Base-by-base conservation (phyloP, 2,797 vertebrate genomes). In the Myotis findleyi region DNA sequence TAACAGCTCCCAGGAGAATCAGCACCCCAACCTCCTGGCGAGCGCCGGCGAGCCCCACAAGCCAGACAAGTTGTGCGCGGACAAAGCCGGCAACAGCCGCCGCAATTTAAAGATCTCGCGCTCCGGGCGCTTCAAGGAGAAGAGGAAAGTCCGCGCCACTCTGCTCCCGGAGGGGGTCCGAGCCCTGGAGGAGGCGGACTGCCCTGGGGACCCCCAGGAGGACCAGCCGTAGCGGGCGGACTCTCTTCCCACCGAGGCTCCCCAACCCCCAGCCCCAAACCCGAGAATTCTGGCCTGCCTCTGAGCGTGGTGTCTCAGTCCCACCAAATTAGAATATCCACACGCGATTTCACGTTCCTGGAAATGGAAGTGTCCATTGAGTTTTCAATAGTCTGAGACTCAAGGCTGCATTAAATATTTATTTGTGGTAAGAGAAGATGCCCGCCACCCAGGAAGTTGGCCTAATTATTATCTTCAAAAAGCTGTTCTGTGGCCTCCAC, bases 91-190 rank as follows among this genome's bases (percentile, higher is more conserved):
- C 94, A 98, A 98, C 4, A 99, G 98, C 96, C 99, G 99, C 53
- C 98, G 99, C 93, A 99, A 99, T 94, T 98, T 99, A 96, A 99
- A 98, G 23, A 99, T 99, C 84, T 99, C 99, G 0, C 99, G 99
- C 79, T 99, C 99, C 0, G 99, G 99, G 4, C 99, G 99, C 64
- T 99, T 99, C 96, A 99, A 99, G 94, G 99, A 99, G 98, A 99
- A 99, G 97, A 97, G 98, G 94, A 99, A 97, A 97, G 97, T 98
- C 20, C 99, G 99, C 4, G 98, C 98, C 13, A 98, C 98, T 7
- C 98, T 99, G 30, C 99, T 99, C 20, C 98, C 99, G 0, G 98
- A 99, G 21, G 97, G 98, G 71, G 97, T 97, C 72, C 97, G 98
- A 87, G 68, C 95, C n/a, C 97, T 98, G 4, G 98, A 99, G 36